phyloP scores from a whole-genome alignment of 2,113 vertebrate species.

The Sclerurus mexicanus region DNA sequence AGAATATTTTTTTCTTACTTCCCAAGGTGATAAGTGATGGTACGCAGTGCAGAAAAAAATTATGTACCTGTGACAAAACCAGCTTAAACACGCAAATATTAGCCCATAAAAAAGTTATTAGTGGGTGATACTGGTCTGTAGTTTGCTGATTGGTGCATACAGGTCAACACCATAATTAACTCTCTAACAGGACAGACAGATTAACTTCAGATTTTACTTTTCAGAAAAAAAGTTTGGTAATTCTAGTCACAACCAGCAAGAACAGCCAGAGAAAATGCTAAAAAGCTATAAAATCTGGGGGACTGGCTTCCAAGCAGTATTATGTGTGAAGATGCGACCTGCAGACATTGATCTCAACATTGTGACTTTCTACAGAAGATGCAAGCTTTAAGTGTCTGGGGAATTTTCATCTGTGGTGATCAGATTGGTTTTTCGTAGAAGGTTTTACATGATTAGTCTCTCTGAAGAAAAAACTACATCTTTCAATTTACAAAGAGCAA shows the following conservation, averaged over 20 bases:
- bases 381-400: background rate
- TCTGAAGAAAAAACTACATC: background rate
- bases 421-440: background rate
- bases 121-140: background rate
- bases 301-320: background rate
- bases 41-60: background rate
- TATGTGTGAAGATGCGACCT: background rate
- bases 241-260: background rate
- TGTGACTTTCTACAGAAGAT: background rate
- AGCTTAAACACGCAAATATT: background rate
- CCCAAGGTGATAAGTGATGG: background rate
- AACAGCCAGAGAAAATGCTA: background rate
- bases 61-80: background rate
- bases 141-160: background rate
- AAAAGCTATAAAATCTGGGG: background rate
- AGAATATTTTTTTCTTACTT: background rate
- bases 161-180: background rate
- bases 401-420: background rate
- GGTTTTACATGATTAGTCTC: background rate
- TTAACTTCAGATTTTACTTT: background rate
- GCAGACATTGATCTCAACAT: background rate
- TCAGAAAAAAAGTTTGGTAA: background rate
- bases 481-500: background rate
- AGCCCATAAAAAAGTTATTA: background rate
- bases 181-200: background rate